These are phyloP conservation scores for Catotricha subobsoleta DNA, from an alignment of 2,888 invertebrate species.

Conservation along the genomic window DNA sequence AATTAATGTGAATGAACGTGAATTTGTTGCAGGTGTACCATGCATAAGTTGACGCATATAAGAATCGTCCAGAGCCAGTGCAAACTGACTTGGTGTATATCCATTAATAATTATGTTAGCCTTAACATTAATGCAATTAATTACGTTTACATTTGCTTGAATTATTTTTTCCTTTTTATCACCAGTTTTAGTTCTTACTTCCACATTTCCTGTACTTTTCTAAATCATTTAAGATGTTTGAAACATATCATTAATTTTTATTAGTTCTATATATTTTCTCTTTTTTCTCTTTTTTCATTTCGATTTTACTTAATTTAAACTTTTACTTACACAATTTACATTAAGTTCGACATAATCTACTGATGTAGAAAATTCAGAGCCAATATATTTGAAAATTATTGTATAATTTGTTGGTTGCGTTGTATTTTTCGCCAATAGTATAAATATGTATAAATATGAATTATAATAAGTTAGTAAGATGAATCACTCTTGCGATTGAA, in stretches of 20 bases:
- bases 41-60: background rate
- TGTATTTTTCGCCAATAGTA: background rate
- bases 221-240: background rate
- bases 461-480: too few species aligned
- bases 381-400: background rate
- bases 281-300: background rate
- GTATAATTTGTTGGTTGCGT: slow-evolving; percentile 1
- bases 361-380: background rate
- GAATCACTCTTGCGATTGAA: too few species aligned
- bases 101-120: background rate
- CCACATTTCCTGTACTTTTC: background rate
- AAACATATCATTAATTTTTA: background rate
- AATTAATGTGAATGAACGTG: slow-evolving; percentile 1
- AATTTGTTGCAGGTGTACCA: background rate
- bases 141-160: background rate
- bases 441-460: too few species aligned
- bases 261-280: too few species aligned
- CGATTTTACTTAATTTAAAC: background rate
- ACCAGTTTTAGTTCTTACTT: background rate
- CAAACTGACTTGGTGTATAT: background rate
- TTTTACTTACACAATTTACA: slow-evolving; percentile 4
- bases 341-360: background rate
- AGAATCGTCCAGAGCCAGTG: background rate
- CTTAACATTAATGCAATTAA: background rate
- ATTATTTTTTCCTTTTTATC: background rate